Evolutionary conservation across 2,888 invertebrate genomes (phyloP).

Genomic region (Busseola fusca): DNA sequence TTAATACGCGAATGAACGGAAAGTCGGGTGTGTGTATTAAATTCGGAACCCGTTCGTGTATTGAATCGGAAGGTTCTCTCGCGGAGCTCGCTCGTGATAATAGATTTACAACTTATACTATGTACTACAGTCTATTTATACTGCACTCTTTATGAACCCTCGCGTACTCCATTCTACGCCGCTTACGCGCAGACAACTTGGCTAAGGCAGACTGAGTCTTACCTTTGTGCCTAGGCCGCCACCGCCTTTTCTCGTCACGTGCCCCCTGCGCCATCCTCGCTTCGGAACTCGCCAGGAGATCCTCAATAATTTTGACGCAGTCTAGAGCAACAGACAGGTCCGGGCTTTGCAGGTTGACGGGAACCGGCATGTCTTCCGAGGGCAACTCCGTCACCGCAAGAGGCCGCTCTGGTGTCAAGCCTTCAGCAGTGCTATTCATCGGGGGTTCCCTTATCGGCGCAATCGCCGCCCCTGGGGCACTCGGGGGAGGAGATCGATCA

Average conservation of each 20-base stretch:
- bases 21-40: no score
- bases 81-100: no score
- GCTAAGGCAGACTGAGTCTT: neutral
- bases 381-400: fast-evolving
- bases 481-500: neutral
- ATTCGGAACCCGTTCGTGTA: no score
- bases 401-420: neutral
- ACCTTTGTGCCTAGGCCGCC: slow-evolving; percentile 3
- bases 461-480: neutral
- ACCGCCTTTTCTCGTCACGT: neutral
- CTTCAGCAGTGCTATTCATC: neutral
- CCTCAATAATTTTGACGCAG: slow-evolving; percentile 14
- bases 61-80: no score
- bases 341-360: neutral
- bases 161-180: slow-evolving; percentile 17
- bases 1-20: no score
- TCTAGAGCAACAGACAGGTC: neutral
- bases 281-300: neutral
- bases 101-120: no score
- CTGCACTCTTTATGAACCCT: no score
- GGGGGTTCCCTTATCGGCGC: neutral
- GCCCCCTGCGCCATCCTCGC: slow-evolving; percentile 17
- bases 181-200: neutral
- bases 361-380: neutral
- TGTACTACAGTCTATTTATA: no score